phyloP scores from a whole-genome alignment of 2,797 vertebrate genomes.

The Pteronotus mesoamericanus region DNA sequence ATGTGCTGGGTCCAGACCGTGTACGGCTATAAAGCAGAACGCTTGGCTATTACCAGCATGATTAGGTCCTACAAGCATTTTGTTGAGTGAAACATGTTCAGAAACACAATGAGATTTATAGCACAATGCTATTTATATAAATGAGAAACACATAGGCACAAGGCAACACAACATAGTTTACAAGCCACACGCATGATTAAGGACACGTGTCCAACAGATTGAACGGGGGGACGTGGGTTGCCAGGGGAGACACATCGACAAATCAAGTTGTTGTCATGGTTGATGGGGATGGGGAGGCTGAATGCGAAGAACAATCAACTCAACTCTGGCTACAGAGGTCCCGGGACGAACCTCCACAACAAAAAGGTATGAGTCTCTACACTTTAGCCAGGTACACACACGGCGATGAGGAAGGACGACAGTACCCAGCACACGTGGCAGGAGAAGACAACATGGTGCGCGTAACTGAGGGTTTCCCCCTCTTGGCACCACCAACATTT shows the following conservation, averaged over 20 bases:
- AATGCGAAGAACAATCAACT: rapidly evolving
- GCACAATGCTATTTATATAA: neutral
- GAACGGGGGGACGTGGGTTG: rapidly evolving
- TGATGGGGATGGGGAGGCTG: rapidly evolving
- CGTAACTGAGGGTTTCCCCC: neutral
- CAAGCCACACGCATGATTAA: rapidly evolving
- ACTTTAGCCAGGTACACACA: neutral
- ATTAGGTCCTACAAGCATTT: neutral
- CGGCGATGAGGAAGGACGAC: rapidly evolving
- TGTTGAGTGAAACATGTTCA: neutral
- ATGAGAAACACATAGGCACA: neutral
- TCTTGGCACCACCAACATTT: neutral
- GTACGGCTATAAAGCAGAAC: rapidly evolving
- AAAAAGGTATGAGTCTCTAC: rapidly evolving
- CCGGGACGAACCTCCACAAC: rapidly evolving
- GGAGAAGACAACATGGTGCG: rapidly evolving
- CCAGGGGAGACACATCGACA: rapidly evolving
- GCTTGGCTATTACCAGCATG: neutral
- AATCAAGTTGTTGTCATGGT: too few relatives aligned
- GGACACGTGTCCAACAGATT: neutral
- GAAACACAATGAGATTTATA: neutral
- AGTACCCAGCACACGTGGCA: too few relatives aligned
- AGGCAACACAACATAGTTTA: rapidly evolving
- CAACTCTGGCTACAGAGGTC: neutral
- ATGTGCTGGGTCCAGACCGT: rapidly evolving